Evolutionary conservation across 35 echinoderm and acorn worm genomes (phyloP), one percentile per base, ranked within the genome.

Genomic region (Patiria miniata): DNA sequence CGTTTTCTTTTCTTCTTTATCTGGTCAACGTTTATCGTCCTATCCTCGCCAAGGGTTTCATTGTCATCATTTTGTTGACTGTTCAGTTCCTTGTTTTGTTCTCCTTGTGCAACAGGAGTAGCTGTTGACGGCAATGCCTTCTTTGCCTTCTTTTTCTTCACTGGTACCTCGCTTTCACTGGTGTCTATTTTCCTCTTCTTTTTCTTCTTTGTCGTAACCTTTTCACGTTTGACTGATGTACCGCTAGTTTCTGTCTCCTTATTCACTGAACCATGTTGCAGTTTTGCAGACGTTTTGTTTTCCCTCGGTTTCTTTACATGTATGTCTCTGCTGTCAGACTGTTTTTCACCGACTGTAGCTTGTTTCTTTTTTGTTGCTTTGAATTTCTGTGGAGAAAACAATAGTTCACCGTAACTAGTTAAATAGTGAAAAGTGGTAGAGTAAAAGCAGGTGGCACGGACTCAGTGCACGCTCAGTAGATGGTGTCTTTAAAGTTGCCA

Each of bases 1-100:
- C 93, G 79, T 52, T 94, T 93, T 59, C 81, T n/a, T n/a, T n/a
- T 56, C 37, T 83, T 93, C 65, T 93, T 93, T 44, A 47, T 69
- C 56, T 38, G 2, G 4, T 53, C 33, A 8, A 77, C 17, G 28
- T 22, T 58, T 12, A 37, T 17, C 21, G 42, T 52, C 9, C 29
- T 10, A 30, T 22, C 23, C 57, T 28, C 39, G 26, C 44, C 36
- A 0, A 21, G 36, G 15, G 32, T 7, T 50, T 52, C 33, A 37
- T 17, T 29, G 15, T 58, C 2, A 83, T 26, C 3, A 10, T 8
- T 59, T 83, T n/a, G 39, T 36, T 52, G 32, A 0, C 30, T 77
- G 0, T 16, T 61, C 38, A 60, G 22, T 59, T 23, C 32, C 26
- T 3, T 29, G 33, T 38, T 58, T 5, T 23, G n/a, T 15, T 54